Conservation (phyloP, 1,140 invertebrate genomes). For the Aphelenchoides fujianensis region DNA sequence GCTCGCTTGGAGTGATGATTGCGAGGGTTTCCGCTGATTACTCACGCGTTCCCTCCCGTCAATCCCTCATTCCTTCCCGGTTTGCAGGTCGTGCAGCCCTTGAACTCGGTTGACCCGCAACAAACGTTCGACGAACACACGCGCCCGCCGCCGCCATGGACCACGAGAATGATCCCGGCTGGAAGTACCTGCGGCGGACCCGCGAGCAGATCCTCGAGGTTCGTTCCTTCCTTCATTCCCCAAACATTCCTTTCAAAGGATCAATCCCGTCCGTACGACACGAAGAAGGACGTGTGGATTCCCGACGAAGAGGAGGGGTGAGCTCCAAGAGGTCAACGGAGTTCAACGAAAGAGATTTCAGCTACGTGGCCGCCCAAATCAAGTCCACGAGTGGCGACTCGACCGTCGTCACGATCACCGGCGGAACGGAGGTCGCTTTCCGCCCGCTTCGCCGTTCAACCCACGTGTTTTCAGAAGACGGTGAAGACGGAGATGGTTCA, state of each 20-base stretch:
- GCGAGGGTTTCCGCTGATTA: no score
- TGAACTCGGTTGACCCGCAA: conserved; percentile 2
- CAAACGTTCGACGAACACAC: background rate
- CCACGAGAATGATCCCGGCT: conserved; percentile 59
- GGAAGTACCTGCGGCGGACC: conserved; percentile 56
- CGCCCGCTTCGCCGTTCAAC: background rate
- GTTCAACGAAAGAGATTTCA: background rate
- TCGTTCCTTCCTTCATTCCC: no score
- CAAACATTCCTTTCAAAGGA: conserved; percentile 57
- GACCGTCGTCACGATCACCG: conserved; percentile 72
- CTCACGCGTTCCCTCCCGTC: no score
- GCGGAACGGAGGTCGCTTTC: conserved; percentile 47
- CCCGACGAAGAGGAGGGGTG: conserved; percentile 63
- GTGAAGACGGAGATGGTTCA: conserved; percentile 90
- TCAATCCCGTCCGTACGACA: conserved; percentile 58
- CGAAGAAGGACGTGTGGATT: conserved; percentile 60
- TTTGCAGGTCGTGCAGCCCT: background rate
- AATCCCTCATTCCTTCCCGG: no score
- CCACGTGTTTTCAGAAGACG: conserved; percentile 65
- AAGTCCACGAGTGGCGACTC: conserved; percentile 94
- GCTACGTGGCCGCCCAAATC: conserved; percentile 89
- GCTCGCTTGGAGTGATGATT: no score
- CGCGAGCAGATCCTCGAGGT: conserved; percentile 60
- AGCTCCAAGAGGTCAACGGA: background rate
- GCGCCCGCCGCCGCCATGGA: conserved; percentile 37